Percentiles rank a stretch among this genome's conserved stretches.
Evolutionary conservation across 2,113 vertebrate species (phyloP).

Genomic region (Dasyornis broadbenti): DNA sequence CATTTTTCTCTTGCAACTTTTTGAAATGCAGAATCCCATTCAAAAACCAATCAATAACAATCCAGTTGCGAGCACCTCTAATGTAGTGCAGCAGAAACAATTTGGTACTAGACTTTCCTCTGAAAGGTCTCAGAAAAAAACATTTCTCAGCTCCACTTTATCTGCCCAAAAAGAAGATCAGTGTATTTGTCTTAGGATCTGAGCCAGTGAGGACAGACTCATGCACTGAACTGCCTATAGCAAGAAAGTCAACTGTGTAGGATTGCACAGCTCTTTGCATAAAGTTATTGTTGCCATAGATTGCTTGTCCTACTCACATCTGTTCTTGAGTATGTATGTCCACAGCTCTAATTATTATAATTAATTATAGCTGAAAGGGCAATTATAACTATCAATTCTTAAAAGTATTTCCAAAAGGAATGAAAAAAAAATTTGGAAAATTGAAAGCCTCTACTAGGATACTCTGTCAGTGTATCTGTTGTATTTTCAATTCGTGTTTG

Average conservation of each 20-base stretch:
- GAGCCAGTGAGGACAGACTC: background rate
- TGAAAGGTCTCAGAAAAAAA: background rate
- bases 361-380: background rate
- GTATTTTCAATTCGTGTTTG: background rate
- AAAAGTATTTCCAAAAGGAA: background rate
- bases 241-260: background rate
- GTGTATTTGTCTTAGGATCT: background rate
- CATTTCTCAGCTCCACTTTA: background rate
- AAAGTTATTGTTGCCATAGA: background rate
- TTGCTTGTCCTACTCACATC: background rate
- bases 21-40: constrained; percentile 34
- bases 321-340: background rate
- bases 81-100: constrained; percentile 6
- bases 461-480: background rate
- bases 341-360: background rate
- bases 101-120: constrained; percentile 9
- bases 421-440: background rate
- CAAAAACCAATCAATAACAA: constrained; percentile 28
- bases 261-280: background rate
- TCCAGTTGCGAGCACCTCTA: background rate
- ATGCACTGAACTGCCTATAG: background rate
- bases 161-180: background rate
- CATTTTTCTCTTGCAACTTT: background rate
- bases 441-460: background rate
- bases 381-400: background rate